Evolutionary conservation across 1,140 invertebrate genomes (phyloP), one percentile per base, ranked within the genome.

Genomic region (Temnothorax curvispinosus): DNA sequence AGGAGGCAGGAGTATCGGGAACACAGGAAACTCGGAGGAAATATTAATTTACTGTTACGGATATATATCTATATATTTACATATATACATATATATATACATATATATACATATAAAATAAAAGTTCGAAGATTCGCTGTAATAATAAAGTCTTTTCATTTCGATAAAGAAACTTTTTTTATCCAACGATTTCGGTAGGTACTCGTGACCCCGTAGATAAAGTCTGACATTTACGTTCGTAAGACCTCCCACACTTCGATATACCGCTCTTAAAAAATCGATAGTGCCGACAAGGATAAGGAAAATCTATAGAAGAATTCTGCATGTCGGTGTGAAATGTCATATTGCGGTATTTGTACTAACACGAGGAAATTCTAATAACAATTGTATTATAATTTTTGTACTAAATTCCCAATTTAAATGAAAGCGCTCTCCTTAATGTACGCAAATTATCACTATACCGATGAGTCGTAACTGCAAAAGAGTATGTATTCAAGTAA

Each of bases 221-320:
- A 27, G 52, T 0, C n/a, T 76, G 54, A 76, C 74, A 44, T 76
- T 76, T 76, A 76, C n/a, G 15, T 54, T 58, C 35, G 52, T 21
- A 58, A 35, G 15, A 44, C 38, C 54, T 60, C 54, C 54, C 13
- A 32, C 21, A 60, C 11, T 32, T 72, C 27, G 69, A 44, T 60
- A 27, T 58, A 44, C n/a, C 38, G 13, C 21, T 8, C 38, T 76
- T 76, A 44, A 76, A 44, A 35, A 76, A 60, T 72, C 69, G 69
- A 52, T 76, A 76, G 13, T 27, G n/a, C 8, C 3, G 13, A 32
- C 13, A 41, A 32, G 65, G n/a, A 67, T 47, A 27, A 50, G 7
- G 2, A 2, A 52, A 72, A 72, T 72, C 44, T 72, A 52, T 32
- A 32, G 15, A 3, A 11, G 6, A n/a, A 52, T 52, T n/a, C 65